Conservation (phyloP, 2,113 vertebrate species). For the Pteropus alecto region DNA sequence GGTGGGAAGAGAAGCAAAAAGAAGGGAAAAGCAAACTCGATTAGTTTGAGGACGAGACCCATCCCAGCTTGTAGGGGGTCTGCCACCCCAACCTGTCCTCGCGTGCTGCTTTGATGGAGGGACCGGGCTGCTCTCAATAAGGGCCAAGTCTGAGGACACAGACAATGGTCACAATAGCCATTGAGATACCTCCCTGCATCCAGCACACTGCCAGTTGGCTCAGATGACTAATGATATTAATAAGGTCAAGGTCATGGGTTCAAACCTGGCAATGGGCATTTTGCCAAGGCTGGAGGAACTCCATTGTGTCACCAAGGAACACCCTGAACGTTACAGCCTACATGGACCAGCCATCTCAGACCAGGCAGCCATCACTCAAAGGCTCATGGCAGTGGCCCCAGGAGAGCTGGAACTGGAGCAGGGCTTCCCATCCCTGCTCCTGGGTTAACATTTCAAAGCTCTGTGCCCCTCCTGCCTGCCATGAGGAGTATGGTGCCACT, state of each 20-base stretch:
- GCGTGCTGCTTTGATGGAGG: neutral
- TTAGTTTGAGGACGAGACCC: neutral
- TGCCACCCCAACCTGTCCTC: neutral
- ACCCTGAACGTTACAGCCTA: neutral
- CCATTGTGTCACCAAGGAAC: neutral
- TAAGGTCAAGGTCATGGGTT: neutral
- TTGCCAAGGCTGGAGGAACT: neutral
- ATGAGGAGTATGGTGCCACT: neutral
- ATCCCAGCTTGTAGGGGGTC: neutral
- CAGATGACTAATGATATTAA: neutral
- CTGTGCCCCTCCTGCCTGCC: neutral
- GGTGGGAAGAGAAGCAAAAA: conserved; percentile 15
- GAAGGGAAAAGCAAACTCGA: neutral
- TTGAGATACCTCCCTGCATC: neutral
- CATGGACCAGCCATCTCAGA: neutral
- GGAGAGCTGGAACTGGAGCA: neutral
- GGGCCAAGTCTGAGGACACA: neutral
- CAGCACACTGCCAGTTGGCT: neutral
- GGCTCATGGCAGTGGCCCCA: neutral
- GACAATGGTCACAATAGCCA: neutral
- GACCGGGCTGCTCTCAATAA: neutral
- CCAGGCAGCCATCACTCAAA: neutral
- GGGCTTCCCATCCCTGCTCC: neutral
- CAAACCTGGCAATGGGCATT: neutral
- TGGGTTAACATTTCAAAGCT: neutral